Conservation (phyloP, 2,888 invertebrate species). For the Apamea monoglypha region DNA sequence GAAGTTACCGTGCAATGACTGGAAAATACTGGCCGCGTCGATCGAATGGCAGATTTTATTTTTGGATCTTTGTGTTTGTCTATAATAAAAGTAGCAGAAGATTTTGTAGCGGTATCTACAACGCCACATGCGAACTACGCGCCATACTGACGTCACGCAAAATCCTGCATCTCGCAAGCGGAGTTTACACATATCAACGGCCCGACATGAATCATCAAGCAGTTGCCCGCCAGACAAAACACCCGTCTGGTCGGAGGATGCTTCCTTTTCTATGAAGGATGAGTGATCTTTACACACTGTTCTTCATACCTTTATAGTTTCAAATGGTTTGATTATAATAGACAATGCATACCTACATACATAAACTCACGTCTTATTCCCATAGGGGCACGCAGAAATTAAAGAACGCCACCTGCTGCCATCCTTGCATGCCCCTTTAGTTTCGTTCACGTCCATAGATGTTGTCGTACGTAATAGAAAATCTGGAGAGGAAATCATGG, state of each 20-base stretch:
- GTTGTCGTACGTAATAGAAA: not conserved
- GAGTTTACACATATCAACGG: no score
- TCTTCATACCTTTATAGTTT: not conserved
- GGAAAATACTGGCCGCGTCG: constrained; percentile 34
- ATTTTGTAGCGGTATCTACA: not conserved
- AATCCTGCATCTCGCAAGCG: no score
- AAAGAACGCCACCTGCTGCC: not conserved
- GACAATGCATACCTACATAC: not conserved
- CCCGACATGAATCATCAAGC: no score
- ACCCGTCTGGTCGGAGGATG: no score
- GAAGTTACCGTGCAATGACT: constrained; percentile 51
- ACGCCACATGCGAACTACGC: no score
- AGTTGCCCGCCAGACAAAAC: no score
- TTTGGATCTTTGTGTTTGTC: not conserved
- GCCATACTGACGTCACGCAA: no score
- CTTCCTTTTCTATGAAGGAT: no score
- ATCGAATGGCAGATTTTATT: constrained; percentile 25
- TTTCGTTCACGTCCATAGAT: not conserved
- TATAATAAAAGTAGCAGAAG: not conserved
- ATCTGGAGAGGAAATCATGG: no score
- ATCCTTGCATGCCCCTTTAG: not conserved
- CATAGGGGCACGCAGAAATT: not conserved
- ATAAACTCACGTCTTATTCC: not conserved
- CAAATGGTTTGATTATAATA: not conserved
- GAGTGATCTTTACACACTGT: no score